phyloP scores from a whole-genome alignment of 2,113 vertebrate species.

The Nothocercus julius region DNA sequence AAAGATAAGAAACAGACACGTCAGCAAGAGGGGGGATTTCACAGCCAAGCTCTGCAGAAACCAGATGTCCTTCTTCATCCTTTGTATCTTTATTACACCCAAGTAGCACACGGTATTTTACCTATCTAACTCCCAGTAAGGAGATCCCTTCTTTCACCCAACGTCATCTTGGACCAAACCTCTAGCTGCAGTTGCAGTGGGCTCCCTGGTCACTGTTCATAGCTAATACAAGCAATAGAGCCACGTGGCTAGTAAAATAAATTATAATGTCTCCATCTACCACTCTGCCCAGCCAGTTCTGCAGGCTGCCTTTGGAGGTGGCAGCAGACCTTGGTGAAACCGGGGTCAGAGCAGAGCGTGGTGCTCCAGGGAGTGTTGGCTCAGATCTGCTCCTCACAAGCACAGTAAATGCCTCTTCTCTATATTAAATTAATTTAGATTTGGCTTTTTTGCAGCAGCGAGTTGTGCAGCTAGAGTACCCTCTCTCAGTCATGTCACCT shows the following conservation, averaged over 20 bases:
- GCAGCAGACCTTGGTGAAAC: background rate
- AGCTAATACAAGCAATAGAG: background rate
- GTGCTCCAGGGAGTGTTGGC: too few relatives aligned
- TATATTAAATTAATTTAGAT: background rate
- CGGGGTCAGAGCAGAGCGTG: background rate
- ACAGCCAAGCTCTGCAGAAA: slow-evolving; percentile 54
- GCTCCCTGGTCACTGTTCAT: background rate
- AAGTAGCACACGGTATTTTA: background rate
- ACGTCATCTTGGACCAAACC: background rate
- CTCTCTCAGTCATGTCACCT: fast-evolving
- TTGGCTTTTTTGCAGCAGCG: background rate
- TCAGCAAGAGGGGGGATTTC: slow-evolving; percentile 10
- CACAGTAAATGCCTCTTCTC: background rate
- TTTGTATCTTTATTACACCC: background rate
- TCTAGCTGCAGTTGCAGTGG: background rate
- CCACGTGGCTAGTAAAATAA: background rate
- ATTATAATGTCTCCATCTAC: background rate
- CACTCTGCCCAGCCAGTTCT: fast-evolving
- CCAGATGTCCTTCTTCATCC: slow-evolving; percentile 35
- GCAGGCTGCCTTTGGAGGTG: background rate
- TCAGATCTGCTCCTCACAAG: background rate
- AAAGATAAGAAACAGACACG: slow-evolving; percentile 63
- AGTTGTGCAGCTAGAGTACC: background rate
- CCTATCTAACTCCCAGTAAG: background rate
- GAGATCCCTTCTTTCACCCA: background rate